phyloP scores from a whole-genome alignment of 2,888 invertebrate genomes.

The Sycophila texana region DNA sequence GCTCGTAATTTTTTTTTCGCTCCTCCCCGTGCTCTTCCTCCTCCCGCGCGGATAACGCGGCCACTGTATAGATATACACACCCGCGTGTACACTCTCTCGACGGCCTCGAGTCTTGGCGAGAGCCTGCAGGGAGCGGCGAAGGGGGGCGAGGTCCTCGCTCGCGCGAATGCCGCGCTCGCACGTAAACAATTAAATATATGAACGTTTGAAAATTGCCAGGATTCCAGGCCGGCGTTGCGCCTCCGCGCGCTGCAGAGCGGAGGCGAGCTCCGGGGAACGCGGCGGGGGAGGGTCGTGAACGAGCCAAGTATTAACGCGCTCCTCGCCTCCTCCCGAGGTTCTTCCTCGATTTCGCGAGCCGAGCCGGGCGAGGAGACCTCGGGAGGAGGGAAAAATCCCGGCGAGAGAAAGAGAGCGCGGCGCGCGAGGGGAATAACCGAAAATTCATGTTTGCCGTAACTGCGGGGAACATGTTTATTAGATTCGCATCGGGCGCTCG shows the following conservation, averaged over 20 bases:
- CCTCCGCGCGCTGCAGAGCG: not conserved
- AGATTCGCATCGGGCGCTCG: not conserved
- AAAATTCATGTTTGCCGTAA: constrained; percentile 34
- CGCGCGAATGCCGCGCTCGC: constrained; percentile 43
- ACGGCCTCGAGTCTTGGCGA: not conserved
- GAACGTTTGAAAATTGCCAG: constrained; percentile 54
- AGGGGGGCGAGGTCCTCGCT: constrained; percentile 17
- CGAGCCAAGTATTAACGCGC: constrained; percentile 43
- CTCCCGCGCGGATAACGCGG: constrained; percentile 4
- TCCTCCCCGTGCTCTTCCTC: constrained; percentile 7
- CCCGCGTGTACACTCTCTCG: constrained; percentile 14
- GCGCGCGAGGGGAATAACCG: constrained; percentile 25
- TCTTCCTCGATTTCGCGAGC: constrained; percentile 13
- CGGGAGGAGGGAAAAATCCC: not conserved
- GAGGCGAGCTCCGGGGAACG: not conserved
- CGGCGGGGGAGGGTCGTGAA: too few relatives aligned
- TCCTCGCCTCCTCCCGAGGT: constrained; percentile 9
- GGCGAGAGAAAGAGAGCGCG: not conserved
- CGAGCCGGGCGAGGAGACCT: not conserved
- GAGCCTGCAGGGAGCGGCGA: not conserved
- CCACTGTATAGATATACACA: constrained; percentile 5
- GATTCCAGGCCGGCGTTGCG: constrained; percentile 37
- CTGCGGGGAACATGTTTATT: constrained; percentile 20
- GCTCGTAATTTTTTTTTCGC: constrained; percentile 43
- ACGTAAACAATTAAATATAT: constrained; percentile 56